Percentiles rank a stretch among this genome's conserved stretches.
Conservation (phyloP, 2,113 vertebrate species). For the Vireo altiloquus region DNA sequence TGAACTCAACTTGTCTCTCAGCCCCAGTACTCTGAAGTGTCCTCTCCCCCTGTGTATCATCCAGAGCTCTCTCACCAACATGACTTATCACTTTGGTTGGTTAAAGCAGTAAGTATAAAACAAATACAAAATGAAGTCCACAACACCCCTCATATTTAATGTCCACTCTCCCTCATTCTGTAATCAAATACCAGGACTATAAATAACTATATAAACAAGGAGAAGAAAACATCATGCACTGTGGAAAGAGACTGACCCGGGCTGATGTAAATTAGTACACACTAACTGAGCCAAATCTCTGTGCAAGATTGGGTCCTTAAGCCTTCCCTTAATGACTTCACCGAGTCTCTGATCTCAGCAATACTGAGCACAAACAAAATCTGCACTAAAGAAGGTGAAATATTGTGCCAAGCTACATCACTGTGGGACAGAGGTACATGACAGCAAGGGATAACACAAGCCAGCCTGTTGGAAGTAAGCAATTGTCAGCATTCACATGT, state of each 20-base stretch:
- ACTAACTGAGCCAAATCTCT: background rate
- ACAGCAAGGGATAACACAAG: constrained; percentile 12
- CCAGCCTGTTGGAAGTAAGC: constrained; percentile 10
- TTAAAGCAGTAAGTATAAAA: background rate
- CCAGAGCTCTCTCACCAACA: background rate
- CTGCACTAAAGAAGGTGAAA: background rate
- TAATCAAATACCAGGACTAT: background rate
- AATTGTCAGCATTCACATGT: background rate
- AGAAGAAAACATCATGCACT: background rate
- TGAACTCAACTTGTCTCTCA: background rate
- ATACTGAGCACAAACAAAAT: background rate
- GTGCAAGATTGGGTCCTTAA: background rate
- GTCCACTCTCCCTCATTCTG: background rate
- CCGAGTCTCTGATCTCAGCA: background rate
- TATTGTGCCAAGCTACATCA: background rate
- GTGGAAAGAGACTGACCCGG: accelerated
- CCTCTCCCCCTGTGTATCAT: background rate
- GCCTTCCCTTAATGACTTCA: background rate
- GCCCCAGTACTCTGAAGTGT: background rate
- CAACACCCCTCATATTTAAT: background rate
- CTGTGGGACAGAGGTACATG: background rate
- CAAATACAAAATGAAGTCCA: background rate
- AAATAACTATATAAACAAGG: background rate
- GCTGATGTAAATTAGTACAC: background rate
- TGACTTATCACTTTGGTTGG: background rate